phyloP scores from a whole-genome alignment of 1,140 invertebrate genomes.

The Drosophila sechellia region DNA sequence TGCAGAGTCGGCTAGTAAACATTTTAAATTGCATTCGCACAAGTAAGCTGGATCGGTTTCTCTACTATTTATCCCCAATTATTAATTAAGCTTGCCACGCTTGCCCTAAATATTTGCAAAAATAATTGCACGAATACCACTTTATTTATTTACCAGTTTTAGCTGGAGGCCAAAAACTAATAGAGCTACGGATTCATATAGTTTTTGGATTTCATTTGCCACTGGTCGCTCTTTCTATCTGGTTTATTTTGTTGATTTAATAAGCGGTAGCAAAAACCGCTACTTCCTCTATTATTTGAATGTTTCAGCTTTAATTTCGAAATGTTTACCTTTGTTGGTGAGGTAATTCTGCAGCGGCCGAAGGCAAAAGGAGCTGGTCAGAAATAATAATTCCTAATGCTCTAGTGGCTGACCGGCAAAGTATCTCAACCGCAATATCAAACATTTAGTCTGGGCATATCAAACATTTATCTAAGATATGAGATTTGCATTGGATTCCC shows the following conservation, averaged over 20 bases:
- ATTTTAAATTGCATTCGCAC: slow-evolving; percentile 17
- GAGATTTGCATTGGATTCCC: slow-evolving; percentile 43
- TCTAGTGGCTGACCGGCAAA: neutral
- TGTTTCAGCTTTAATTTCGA: slow-evolving; percentile 25
- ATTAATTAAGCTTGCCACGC: slow-evolving; percentile 37
- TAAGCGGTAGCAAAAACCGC: slow-evolving; percentile 10
- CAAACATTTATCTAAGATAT: neutral
- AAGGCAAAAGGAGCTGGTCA: neutral
- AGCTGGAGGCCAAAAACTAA: slow-evolving; percentile 30
- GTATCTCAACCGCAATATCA: slow-evolving; percentile 1
- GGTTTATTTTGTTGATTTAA: slow-evolving; percentile 32
- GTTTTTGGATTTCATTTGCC: slow-evolving; percentile 9
- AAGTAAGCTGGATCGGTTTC: slow-evolving; percentile 4
- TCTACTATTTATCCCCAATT: slow-evolving; percentile 59
- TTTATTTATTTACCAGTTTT: neutral
- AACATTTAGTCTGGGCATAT: slow-evolving; percentile 18
- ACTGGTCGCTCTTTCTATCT: neutral
- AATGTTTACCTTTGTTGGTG: slow-evolving; percentile 36
- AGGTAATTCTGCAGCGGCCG: slow-evolving; percentile 6
- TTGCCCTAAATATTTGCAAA: slow-evolving; percentile 9
- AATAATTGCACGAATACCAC: neutral
- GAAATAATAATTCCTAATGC: neutral
- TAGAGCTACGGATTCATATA: slow-evolving; percentile 26
- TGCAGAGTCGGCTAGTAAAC: slow-evolving; percentile 25
- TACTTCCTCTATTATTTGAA: slow-evolving; percentile 7